Conservation (phyloP, 2,888 invertebrate genomes). For the Eutolmus rufibarbis region DNA sequence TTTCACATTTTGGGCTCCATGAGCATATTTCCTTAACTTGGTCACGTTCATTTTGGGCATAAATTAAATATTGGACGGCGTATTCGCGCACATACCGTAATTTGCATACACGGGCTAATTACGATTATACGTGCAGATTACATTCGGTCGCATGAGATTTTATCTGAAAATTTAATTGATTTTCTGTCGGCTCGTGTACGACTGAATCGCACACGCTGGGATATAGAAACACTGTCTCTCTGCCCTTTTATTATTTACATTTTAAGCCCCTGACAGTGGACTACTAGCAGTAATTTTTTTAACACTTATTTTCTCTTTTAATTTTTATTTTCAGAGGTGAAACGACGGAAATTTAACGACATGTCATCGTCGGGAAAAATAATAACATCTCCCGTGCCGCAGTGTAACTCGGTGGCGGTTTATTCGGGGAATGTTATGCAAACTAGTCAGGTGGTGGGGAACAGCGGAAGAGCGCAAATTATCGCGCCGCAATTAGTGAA, state of each 20-base stretch:
- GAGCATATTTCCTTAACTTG: neutral
- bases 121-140: constrained; percentile 43
- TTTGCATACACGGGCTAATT: constrained; percentile 39
- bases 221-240: neutral
- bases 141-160: neutral
- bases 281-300: neutral
- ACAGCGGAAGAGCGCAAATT: constrained; percentile 18
- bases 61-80: constrained; percentile 7
- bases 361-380: constrained; percentile 46
- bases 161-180: constrained; percentile 26
- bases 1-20: neutral
- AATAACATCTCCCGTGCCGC: constrained; percentile 47
- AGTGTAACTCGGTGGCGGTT: constrained; percentile 46
- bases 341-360: constrained; percentile 52
- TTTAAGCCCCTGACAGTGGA: neutral
- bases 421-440: constrained; percentile 48
- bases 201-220: neutral
- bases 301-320: neutral
- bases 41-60: constrained; percentile 1
- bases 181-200: constrained; percentile 14
- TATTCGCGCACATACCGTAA: constrained; percentile 19
- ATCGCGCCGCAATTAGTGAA: neutral
- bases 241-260: neutral
- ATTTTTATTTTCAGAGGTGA: constrained; percentile 51
- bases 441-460: constrained; percentile 45